A percentile compares a stretch with the other conserved stretches of the same genome.
Conservation (phyloP, 2,113 vertebrate genomes). For the Leptodactylus fuscus region DNA sequence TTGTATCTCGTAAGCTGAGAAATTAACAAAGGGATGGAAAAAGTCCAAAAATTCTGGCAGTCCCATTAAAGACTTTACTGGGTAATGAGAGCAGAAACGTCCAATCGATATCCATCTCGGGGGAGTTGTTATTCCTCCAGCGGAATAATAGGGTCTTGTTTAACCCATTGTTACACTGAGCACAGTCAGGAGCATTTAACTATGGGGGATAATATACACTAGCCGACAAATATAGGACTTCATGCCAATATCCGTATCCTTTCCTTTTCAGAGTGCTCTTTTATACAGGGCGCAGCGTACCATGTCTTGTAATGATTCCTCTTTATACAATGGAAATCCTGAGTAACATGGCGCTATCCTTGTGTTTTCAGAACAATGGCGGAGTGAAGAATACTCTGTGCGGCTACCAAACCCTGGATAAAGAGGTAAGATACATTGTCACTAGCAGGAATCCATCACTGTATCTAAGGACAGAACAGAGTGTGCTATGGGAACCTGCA, state of each 20-base stretch:
- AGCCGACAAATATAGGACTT: too few relatives aligned
- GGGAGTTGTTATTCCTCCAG: not conserved
- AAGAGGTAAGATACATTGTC: constrained; percentile 71
- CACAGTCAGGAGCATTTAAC: not conserved
- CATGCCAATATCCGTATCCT: too few relatives aligned
- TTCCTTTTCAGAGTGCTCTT: too few relatives aligned
- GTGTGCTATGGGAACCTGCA: not conserved
- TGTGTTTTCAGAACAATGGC: constrained; percentile 71
- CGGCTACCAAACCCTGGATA: constrained; percentile 78
- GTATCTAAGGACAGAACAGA: not conserved
- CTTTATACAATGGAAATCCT: too few relatives aligned
- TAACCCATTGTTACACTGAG: not conserved
- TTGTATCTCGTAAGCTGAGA: not conserved
- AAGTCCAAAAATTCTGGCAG: not conserved
- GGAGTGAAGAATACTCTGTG: constrained; percentile 87
- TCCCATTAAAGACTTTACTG: not conserved
- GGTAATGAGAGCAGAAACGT: not conserved
- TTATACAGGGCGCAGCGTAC: too few relatives aligned
- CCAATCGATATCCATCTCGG: not conserved
- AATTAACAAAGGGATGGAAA: not conserved
- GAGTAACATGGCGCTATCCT: not conserved
- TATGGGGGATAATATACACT: too few relatives aligned
- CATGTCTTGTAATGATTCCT: too few relatives aligned
- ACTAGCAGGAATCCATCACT: not conserved
- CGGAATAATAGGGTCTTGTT: not conserved